phyloP scores from a whole-genome alignment of 2,797 vertebrate genomes.

The Iguana delicatissima region DNA sequence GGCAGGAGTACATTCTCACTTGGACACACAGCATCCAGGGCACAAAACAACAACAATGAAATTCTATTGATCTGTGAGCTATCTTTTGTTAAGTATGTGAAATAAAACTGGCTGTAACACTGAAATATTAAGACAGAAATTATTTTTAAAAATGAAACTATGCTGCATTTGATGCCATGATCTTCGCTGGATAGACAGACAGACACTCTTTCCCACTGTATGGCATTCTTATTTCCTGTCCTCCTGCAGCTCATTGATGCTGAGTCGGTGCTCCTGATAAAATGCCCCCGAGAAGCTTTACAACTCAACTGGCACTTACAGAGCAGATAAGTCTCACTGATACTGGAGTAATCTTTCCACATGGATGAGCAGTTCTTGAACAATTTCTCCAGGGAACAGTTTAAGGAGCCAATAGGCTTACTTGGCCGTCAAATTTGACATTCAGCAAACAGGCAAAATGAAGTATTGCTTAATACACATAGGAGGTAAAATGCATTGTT shows the following conservation, averaged over 20 bases:
- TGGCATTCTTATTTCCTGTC: constrained; percentile 50
- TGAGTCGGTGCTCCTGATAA: constrained; percentile 74
- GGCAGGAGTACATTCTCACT: not conserved
- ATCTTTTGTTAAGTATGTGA: not conserved
- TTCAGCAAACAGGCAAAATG: constrained; percentile 32
- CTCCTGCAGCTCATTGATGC: constrained; percentile 45
- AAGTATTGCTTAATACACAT: not conserved
- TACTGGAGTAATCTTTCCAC: constrained; percentile 74
- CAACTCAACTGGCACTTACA: constrained; percentile 77
- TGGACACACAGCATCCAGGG: not conserved
- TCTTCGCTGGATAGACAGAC: constrained; percentile 43
- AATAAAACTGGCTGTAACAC: not conserved
- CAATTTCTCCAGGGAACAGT: constrained; percentile 61
- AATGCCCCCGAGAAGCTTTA: constrained; percentile 75
- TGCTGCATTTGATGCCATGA: not conserved
- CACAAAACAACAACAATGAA: too few species aligned
- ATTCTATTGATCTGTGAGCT: not conserved
- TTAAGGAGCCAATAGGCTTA: constrained; percentile 55
- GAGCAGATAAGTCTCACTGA: constrained; percentile 73
- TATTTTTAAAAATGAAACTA: not conserved
- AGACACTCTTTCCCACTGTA: not conserved
- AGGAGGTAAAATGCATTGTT: constrained; percentile 35
- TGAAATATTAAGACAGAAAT: constrained; percentile 1
- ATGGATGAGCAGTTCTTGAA: constrained; percentile 59
- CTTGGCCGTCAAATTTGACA: constrained; percentile 52